Percentiles rank a stretch among this genome's conserved stretches.
Conservation (phyloP, 2,113 vertebrate genomes). For the Lepus timidus region DNA sequence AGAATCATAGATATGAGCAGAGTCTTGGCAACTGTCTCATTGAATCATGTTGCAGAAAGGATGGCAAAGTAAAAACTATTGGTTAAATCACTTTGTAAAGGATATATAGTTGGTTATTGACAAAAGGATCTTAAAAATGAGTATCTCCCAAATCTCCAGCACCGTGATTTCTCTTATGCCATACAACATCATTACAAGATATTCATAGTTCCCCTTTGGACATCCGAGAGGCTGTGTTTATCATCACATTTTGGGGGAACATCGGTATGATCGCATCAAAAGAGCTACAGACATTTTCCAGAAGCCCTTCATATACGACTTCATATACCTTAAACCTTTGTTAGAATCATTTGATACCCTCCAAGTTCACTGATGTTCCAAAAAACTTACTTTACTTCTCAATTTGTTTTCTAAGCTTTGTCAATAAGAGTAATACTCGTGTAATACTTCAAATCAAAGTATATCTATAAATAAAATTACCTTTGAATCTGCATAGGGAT, state of each 20-base stretch:
- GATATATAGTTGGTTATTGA: background rate
- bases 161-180: constrained; percentile 3
- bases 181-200: background rate
- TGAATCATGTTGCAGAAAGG: background rate
- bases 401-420: constrained; percentile 23
- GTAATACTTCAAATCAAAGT: background rate
- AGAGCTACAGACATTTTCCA: background rate
- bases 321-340: background rate
- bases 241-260: background rate
- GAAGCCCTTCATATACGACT: background rate
- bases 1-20: background rate
- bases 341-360: background rate
- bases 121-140: background rate
- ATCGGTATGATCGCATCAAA: constrained; percentile 45
- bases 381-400: constrained; percentile 7
- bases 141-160: background rate
- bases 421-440: background rate
- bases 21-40: background rate
- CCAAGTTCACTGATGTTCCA: background rate
- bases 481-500: background rate
- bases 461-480: background rate
- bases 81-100: background rate
- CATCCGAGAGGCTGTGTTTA: background rate
- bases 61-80: background rate
- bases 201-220: constrained; percentile 33